phyloP scores from a whole-genome alignment of 2,888 invertebrate genomes.

The Apodemia hepburni region DNA sequence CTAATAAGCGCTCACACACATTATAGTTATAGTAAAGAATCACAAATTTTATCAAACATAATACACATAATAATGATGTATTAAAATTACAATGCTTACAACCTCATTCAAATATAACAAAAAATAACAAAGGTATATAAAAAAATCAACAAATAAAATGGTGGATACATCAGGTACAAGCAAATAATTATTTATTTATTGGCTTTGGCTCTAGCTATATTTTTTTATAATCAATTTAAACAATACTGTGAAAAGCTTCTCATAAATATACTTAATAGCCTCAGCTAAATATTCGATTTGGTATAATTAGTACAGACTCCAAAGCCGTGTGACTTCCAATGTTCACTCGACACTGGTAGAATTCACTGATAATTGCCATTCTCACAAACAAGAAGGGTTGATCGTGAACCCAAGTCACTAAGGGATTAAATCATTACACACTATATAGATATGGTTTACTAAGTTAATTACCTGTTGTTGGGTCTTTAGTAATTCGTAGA shows the following conservation, averaged over 20 bases:
- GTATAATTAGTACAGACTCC: neutral
- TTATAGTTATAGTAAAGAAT: constrained; percentile 37
- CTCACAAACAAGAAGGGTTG: too few species aligned
- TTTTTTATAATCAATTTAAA: neutral
- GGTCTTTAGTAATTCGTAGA: constrained; percentile 93
- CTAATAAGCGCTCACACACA: constrained; percentile 24
- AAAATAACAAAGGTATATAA: constrained; percentile 25
- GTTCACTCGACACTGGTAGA: too few species aligned
- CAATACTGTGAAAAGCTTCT: neutral
- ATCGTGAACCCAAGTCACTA: too few species aligned
- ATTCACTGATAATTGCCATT: too few species aligned
- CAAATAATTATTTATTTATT: constrained; percentile 28
- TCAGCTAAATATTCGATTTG: neutral
- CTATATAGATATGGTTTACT: too few species aligned
- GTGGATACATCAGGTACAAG: constrained; percentile 39
- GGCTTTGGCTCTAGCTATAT: constrained; percentile 31
- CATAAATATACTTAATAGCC: neutral
- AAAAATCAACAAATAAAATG: constrained; percentile 29
- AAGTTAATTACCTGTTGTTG: constrained; percentile 85
- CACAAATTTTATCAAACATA: constrained; percentile 13
- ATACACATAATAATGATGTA: neutral
- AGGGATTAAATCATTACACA: too few species aligned
- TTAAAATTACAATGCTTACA: constrained; percentile 31
- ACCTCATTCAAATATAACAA: constrained; percentile 32
- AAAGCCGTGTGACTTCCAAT: too few species aligned